These are phyloP conservation scores for Falco peregrinus DNA, from an alignment of 2,797 vertebrate species.

Conservation along the genomic window DNA sequence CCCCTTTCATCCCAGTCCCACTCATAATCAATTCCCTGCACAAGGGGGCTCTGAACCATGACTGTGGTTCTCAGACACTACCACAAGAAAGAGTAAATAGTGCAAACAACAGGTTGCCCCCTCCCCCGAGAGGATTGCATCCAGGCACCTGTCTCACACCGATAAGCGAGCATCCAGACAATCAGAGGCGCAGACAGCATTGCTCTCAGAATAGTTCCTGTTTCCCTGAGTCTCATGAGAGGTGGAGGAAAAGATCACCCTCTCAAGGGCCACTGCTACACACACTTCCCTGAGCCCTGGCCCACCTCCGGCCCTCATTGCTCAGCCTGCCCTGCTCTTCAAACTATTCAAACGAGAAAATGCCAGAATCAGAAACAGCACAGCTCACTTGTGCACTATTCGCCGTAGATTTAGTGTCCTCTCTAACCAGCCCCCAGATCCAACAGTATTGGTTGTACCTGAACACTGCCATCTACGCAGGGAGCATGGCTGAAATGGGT, in stretches of 20 bases:
- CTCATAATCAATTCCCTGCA: not conserved
- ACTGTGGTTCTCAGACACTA: not conserved
- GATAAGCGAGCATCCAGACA: not conserved
- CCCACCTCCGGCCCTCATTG: not conserved
- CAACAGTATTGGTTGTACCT: not conserved
- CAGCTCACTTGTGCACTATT: not conserved
- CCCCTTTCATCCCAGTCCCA: not conserved
- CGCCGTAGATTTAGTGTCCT: not conserved
- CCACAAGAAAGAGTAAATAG: not conserved
- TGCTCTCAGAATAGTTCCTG: not conserved
- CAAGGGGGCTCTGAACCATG: not conserved
- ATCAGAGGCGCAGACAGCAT: not conserved
- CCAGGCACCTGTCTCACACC: not conserved
- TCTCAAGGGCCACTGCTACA: not conserved
- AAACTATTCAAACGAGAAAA: not conserved
- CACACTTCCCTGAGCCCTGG: not conserved
- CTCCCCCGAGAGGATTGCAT: not conserved
- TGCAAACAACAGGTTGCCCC: not conserved
- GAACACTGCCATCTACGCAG: not conserved
- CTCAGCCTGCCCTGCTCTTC: not conserved
- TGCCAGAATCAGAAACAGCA: rapidly evolving
- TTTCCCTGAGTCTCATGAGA: not conserved
- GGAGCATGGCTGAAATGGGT: not conserved
- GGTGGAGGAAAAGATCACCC: not conserved
- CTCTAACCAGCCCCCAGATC: not conserved